Percentiles rank a stretch among this genome's conserved stretches.
These are phyloP conservation scores for Euschistus heros DNA, from an alignment of 1,140 invertebrate species.

Conservation along the genomic window DNA sequence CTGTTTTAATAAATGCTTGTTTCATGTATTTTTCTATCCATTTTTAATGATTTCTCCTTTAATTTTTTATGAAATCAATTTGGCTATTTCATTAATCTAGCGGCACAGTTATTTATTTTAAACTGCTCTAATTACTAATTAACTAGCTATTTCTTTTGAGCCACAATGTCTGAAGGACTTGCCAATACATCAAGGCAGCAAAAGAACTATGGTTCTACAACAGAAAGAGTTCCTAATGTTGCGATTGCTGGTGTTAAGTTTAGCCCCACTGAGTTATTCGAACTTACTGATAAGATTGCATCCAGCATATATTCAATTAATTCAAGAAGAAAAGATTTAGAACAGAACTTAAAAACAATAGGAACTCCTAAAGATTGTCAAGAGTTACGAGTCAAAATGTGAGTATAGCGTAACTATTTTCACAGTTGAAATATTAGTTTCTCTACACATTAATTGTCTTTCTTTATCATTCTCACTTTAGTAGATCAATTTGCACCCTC, in stretches of 20 bases:
- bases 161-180: slow-evolving; percentile 3
- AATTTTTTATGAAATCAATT: too few relatives aligned
- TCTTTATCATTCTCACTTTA: too few relatives aligned
- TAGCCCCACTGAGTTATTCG: slow-evolving; percentile 8
- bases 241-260: neutral
- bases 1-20: too few relatives aligned
- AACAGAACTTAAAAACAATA: slow-evolving; percentile 15
- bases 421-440: too few relatives aligned
- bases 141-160: neutral
- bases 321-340: slow-evolving; percentile 14
- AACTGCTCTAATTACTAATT: neutral
- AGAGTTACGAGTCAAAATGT: slow-evolving; percentile 11
- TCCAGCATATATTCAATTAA: slow-evolving; percentile 13
- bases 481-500: too few relatives aligned
- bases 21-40: too few relatives aligned
- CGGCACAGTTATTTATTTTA: neutral
- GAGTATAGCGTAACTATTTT: neutral
- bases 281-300: slow-evolving; percentile 14
- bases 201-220: slow-evolving; percentile 15
- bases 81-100: too few relatives aligned
- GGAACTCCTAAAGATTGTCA: slow-evolving; percentile 16
- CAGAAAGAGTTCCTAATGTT: slow-evolving; percentile 13
- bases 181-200: neutral
- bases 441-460: too few relatives aligned
- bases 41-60: too few relatives aligned